Base-by-base conservation (phyloP, 2,113 vertebrate genomes). In the Sturnira hondurensis region DNA sequence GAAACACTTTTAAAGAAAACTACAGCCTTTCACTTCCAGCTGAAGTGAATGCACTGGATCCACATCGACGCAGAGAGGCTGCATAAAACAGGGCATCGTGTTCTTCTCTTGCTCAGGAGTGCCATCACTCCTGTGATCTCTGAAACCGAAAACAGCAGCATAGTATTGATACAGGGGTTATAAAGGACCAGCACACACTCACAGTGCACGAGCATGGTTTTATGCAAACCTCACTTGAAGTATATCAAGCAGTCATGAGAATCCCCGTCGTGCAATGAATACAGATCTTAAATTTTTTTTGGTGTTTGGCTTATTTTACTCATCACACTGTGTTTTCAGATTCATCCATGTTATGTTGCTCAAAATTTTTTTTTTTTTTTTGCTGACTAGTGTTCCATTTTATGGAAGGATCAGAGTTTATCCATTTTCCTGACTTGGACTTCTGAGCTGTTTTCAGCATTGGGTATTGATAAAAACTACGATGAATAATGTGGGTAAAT, bases 211-310 rank as follows among this genome's bases (percentile, higher is more conserved):
- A 91, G 24, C n/a, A 22, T 3, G 41, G 31, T 56, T 77, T 73
- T 15, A 31, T 38, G 65, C 36, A 28, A 67, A 41, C 10, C 47
- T 86, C 41, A 45, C 47, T 56, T 41, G 43, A 19, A 80, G 52
- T 80, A 0, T 31, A 73, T 56, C 36, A 47, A 15, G 9, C 0
- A 5, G 70, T 50, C 26, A 41, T 14, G 47, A 80, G 45, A 74
- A n/a, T 17, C 45, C 1, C 8, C 3, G 24, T 5, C 4, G 7
- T 28, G 45, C 1, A 43, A 31, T 9, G 10, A 16, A 67, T 17
- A 33, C 15, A 63, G 31, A 63, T 63, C 61, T 63, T 31, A 31
- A 11, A 28, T 5, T 4, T 63, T 63, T 63, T 31, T 63, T 63
- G 41, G 22, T 45, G 5, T 41, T 82, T 82, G 14, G 7, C 1